Evolutionary conservation across 2,113 vertebrate species (phyloP).

Genomic region (Sinocyclocheilus anophthalmus): DNA sequence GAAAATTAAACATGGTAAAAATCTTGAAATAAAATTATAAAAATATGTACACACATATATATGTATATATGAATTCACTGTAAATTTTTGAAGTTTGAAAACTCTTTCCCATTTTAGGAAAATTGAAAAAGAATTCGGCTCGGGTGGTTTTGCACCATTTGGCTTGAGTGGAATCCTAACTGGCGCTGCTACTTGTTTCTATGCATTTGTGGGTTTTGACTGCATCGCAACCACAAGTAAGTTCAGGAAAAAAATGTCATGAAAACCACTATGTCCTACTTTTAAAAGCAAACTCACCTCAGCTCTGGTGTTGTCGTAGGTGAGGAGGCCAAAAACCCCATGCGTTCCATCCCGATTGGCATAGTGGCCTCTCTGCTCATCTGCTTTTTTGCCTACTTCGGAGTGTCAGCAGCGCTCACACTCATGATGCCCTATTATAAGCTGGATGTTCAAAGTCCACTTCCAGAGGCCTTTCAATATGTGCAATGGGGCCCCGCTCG

Average conservation of each 20-base stretch:
- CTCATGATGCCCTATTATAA: constrained; percentile 69
- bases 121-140: constrained; percentile 49
- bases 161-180: constrained; percentile 63
- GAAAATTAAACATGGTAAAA: too few species aligned
- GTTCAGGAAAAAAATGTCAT: background rate
- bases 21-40: too few species aligned
- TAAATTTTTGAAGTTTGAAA: background rate
- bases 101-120: constrained; percentile 28
- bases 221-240: constrained; percentile 69
- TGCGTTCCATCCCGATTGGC: constrained; percentile 65
- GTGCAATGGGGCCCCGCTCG: constrained; percentile 65
- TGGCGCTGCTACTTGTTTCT: constrained; percentile 69
- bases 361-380: constrained; percentile 65
- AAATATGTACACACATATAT: background rate
- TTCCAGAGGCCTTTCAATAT: constrained; percentile 66
- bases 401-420: constrained; percentile 66
- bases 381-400: constrained; percentile 69
- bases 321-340: constrained; percentile 68
- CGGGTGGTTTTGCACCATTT: constrained; percentile 67
- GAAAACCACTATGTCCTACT: background rate
- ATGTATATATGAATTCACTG: background rate
- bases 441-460: constrained; percentile 61
- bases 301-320: constrained; percentile 44
- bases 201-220: constrained; percentile 70
- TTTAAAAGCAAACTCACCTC: background rate